Evolutionary conservation across 2,113 vertebrate genomes (phyloP).

Genomic region (Calidris pugnax): DNA sequence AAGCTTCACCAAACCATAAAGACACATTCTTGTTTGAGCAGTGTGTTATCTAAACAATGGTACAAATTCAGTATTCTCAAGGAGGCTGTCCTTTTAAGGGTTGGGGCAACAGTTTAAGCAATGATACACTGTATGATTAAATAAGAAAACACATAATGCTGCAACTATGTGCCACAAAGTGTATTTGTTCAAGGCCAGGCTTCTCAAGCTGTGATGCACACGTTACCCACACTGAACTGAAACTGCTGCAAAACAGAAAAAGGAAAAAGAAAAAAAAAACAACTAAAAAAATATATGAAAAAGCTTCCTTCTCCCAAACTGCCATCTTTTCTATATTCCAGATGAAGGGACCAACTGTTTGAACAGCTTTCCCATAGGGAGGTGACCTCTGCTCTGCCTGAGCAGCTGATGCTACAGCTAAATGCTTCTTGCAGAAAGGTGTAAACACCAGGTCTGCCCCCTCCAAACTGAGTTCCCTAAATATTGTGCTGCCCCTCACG

Average conservation of each 20-base stretch:
- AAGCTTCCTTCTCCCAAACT: background rate
- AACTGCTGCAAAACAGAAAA: background rate
- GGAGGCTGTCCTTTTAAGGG: background rate
- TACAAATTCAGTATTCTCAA: background rate
- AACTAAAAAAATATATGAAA: background rate
- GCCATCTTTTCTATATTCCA: background rate
- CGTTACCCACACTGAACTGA: background rate
- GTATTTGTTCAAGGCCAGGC: background rate
- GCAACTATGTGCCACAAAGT: background rate
- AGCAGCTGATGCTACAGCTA: background rate
- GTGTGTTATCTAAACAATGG: background rate
- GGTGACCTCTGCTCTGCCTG: background rate
- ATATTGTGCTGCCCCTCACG: background rate
- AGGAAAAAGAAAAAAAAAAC: no score
- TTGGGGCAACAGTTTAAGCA: background rate
- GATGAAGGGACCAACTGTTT: background rate
- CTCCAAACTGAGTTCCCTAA: background rate
- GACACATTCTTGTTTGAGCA: background rate
- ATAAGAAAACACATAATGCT: background rate
- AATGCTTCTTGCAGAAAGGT: background rate
- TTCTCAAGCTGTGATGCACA: background rate
- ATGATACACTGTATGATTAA: background rate
- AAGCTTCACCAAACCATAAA: background rate
- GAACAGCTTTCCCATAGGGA: background rate
- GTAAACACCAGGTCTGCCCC: background rate